Evolutionary conservation across 1,140 invertebrate species (phyloP).

Genomic region (Cardiocondyla obscurior): DNA sequence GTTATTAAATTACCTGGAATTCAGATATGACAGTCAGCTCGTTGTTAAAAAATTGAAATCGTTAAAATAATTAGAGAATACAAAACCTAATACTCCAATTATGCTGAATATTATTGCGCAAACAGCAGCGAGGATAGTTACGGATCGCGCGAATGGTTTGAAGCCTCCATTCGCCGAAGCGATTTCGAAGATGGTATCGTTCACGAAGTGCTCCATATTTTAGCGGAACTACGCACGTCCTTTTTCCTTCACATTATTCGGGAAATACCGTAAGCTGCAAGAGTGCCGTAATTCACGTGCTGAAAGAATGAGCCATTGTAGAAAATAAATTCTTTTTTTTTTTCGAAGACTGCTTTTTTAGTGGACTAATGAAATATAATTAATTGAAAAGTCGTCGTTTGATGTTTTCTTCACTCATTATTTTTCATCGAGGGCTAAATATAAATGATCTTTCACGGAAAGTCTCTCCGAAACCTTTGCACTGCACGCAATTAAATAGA

Average conservation of each 20-base stretch:
- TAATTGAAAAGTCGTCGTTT: no score
- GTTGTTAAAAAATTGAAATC: not conserved
- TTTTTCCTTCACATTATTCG: constrained; percentile 11
- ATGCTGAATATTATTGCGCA: constrained; percentile 92
- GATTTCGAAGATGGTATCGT: constrained; percentile 60
- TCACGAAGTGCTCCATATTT: constrained; percentile 59
- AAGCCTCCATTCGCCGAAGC: constrained; percentile 49
- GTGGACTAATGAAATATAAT: no score
- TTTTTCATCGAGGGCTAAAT: no score
- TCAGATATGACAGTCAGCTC: not conserved
- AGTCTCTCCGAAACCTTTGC: not conserved
- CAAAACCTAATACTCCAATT: constrained; percentile 88
- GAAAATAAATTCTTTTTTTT: not conserved
- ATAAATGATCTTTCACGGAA: not conserved
- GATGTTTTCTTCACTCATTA: no score
- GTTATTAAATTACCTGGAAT: constrained; percentile 92
- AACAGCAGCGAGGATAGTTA: constrained; percentile 89
- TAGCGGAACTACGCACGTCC: not conserved
- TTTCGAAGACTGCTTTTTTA: not conserved
- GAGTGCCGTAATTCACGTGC: not conserved
- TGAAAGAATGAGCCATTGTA: not conserved
- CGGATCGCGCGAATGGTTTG: constrained; percentile 85
- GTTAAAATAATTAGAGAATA: not conserved
- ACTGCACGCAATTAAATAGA: not conserved
- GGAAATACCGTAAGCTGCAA: no score